A percentile compares a stretch with the other conserved stretches of the same genome.
Conservation (phyloP, 2,797 vertebrate genomes). For the Odontamblyopus lacepedii region DNA sequence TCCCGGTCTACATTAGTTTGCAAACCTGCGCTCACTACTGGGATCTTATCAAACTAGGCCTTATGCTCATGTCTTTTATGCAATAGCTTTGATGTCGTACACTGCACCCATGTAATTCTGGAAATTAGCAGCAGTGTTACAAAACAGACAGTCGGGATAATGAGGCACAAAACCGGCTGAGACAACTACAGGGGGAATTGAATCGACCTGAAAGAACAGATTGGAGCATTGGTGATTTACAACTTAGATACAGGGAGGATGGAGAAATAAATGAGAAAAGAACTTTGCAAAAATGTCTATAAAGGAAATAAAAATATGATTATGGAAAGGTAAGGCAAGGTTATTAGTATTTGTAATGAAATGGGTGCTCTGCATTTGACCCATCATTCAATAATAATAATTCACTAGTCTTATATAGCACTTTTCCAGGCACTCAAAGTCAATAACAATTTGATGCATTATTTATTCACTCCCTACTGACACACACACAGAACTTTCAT, state of each 20-base stretch:
- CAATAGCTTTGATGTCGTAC: slow-evolving; percentile 44
- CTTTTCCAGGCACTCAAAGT: too few species aligned
- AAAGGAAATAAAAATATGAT: neutral
- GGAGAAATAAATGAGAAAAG: neutral
- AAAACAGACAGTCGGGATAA: neutral
- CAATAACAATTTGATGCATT: too few species aligned
- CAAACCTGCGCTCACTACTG: slow-evolving; percentile 63
- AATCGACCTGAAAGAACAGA: neutral
- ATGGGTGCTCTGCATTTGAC: neutral
- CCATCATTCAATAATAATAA: neutral
- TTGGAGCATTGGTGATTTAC: neutral
- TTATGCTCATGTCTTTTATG: slow-evolving; percentile 39
- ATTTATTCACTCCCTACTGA: too few species aligned
- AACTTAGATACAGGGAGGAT: neutral
- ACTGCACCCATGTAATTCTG: slow-evolving; percentile 25
- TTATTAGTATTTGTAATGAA: neutral
- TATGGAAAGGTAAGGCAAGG: neutral
- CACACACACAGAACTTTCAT: too few species aligned
- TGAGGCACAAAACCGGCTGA: neutral
- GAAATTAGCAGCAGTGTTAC: slow-evolving; percentile 11
- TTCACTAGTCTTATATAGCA: too few species aligned
- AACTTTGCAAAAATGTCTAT: neutral
- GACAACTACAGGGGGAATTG: neutral
- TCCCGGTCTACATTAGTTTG: slow-evolving; percentile 63
- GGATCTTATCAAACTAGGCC: slow-evolving; percentile 54